Conservation (phyloP, 2,113 vertebrate genomes). For the Carassius carassius region DNA sequence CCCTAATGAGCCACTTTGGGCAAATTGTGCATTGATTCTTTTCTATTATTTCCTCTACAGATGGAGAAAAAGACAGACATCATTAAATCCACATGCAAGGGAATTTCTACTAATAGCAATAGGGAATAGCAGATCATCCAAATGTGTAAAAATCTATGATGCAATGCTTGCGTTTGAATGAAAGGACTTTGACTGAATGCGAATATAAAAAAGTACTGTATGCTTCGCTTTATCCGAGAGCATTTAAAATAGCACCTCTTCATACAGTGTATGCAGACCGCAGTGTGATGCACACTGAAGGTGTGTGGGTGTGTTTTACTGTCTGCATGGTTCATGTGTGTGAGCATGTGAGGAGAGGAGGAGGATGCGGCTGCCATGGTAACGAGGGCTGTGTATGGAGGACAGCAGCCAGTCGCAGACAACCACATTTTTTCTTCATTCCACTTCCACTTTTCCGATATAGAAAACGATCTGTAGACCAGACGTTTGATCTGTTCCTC, state of each 20-base stretch:
- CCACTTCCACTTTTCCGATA: constrained; percentile 58
- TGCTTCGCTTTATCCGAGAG: background rate
- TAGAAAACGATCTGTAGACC: constrained; percentile 52
- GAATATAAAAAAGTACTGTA: background rate
- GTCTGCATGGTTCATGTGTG: constrained; percentile 48
- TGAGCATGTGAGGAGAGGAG: constrained; percentile 55
- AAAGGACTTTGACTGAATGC: background rate
- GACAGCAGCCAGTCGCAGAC: constrained; percentile 74
- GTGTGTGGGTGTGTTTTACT: constrained; percentile 45
- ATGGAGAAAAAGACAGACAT: background rate
- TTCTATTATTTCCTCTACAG: background rate
- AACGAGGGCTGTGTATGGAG: constrained; percentile 81
- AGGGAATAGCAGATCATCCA: too few species aligned
- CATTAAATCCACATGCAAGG: background rate
- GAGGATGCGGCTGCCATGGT: constrained; percentile 84
- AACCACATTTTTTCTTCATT: constrained; percentile 67
- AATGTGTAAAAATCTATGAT: background rate
- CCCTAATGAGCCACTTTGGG: background rate
- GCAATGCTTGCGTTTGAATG: background rate
- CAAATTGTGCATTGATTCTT: background rate
- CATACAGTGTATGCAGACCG: constrained; percentile 16
- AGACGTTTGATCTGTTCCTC: constrained; percentile 34
- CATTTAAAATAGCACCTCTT: background rate
- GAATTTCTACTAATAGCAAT: background rate
- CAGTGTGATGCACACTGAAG: constrained; percentile 31